Evolutionary conservation across 2,797 vertebrate species (phyloP).

Genomic region (Hephaestus fuliginosus): DNA sequence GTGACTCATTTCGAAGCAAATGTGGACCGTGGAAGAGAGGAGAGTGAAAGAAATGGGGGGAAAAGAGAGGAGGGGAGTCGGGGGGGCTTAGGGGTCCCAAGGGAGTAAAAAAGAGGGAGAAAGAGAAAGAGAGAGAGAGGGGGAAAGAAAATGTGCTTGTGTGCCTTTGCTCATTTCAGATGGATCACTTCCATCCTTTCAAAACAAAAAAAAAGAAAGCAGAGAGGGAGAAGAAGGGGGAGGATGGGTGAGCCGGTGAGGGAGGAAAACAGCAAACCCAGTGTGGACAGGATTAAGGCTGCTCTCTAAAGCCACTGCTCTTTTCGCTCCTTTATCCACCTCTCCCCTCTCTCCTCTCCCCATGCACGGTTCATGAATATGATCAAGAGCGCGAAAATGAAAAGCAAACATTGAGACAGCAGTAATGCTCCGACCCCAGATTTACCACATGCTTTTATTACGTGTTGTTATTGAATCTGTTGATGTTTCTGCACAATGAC

Average conservation of each 20-base stretch:
- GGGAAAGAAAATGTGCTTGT: constrained; percentile 37
- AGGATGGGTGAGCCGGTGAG: background rate
- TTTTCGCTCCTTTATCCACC: constrained; percentile 22
- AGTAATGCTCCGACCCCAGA: background rate
- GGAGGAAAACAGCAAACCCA: constrained; percentile 36
- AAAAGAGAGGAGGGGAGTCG: background rate
- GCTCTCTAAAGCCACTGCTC: constrained; percentile 42
- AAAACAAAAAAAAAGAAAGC: background rate
- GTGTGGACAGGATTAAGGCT: constrained; percentile 48
- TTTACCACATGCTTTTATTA: background rate
- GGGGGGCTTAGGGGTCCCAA: constrained; percentile 36
- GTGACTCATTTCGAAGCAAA: constrained; percentile 77
- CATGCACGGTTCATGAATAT: constrained; percentile 24
- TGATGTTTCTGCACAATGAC: background rate
- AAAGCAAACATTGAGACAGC: constrained; percentile 44
- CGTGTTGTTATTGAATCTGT: background rate
- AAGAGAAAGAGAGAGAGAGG: background rate
- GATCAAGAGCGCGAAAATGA: constrained; percentile 35
- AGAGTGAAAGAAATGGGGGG: constrained; percentile 27
- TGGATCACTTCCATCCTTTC: constrained; percentile 54
- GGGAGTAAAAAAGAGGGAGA: constrained; percentile 28
- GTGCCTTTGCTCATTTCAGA: constrained; percentile 56
- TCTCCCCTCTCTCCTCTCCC: constrained; percentile 7
- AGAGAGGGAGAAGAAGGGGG: background rate
- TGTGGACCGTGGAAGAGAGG: constrained; percentile 52